Conservation (phyloP, 2,888 invertebrate genomes). For the Biston stratarius region DNA sequence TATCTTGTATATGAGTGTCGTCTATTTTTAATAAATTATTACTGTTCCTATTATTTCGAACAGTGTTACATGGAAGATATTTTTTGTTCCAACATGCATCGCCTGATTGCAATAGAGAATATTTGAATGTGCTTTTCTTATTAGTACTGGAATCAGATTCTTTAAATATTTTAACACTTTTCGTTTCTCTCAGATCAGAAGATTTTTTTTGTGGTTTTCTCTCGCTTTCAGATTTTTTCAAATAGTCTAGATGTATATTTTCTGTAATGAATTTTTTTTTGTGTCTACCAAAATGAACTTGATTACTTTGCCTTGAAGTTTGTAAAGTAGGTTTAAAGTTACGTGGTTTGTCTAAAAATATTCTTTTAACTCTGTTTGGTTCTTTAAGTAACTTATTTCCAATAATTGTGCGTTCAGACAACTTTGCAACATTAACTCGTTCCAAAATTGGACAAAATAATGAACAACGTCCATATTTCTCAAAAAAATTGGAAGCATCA, state of each 20-base stretch:
- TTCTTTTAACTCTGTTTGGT: not conserved
- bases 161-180: conserved; percentile 10
- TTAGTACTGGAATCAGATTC: not conserved
- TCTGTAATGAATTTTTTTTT: not conserved
- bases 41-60: not conserved
- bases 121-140: not conserved
- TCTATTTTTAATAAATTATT: not conserved
- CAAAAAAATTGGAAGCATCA: conserved; percentile 1
- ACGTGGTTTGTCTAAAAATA: not conserved
- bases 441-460: conserved; percentile 42
- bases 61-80: not conserved
- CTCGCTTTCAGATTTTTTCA: conserved; percentile 25
- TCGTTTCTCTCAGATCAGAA: not conserved
- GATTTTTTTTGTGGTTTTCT: conserved; percentile 13
- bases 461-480: not conserved
- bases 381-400: not conserved
- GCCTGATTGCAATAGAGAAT: conserved; percentile 8
- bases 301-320: not conserved
- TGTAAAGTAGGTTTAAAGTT: not conserved
- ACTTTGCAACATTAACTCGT: conserved; percentile 22
- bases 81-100: conserved; percentile 9
- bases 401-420: not conserved
- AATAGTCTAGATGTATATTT: conserved; percentile 1
- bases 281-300: not conserved
- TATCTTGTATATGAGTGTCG: not conserved